These are phyloP conservation scores for Hyperopisus bebe DNA, from an alignment of 2,113 vertebrate genomes.

Conservation along the genomic window DNA sequence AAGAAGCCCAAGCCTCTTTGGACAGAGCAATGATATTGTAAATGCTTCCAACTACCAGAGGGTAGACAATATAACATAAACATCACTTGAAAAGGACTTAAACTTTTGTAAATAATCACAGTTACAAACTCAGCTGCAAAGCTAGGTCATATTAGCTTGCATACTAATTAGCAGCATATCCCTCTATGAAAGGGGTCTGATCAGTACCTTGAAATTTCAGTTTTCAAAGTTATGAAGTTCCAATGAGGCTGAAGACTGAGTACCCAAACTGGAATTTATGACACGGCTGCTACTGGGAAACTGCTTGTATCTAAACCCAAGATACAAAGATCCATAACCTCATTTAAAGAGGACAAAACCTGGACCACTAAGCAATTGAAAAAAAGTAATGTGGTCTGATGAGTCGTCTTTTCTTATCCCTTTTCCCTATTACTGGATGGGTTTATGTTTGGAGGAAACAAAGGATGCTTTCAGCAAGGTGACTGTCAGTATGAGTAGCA, in stretches of 20 bases:
- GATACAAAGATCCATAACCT: neutral
- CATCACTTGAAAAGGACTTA: neutral
- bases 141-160: neutral
- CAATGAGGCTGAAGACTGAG: neutral
- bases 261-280: neutral
- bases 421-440: neutral
- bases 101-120: neutral
- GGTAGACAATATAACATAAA: neutral
- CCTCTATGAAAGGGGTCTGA: neutral
- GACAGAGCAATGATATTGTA: conserved; percentile 26
- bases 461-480: neutral
- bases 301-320: neutral
- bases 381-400: neutral
- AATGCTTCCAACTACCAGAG: neutral
- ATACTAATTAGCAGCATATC: neutral
- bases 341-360: neutral
- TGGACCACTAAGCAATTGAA: neutral
- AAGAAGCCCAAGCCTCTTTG: conserved; percentile 28
- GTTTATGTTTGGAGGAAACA: neutral
- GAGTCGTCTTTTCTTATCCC: neutral
- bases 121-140: neutral
- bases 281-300: neutral
- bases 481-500: neutral
- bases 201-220: neutral
- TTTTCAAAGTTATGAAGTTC: neutral